Evolutionary conservation across 53 echinoderm and acorn worm genomes (phyloP).

Genomic region (Crossaster papposus): DNA sequence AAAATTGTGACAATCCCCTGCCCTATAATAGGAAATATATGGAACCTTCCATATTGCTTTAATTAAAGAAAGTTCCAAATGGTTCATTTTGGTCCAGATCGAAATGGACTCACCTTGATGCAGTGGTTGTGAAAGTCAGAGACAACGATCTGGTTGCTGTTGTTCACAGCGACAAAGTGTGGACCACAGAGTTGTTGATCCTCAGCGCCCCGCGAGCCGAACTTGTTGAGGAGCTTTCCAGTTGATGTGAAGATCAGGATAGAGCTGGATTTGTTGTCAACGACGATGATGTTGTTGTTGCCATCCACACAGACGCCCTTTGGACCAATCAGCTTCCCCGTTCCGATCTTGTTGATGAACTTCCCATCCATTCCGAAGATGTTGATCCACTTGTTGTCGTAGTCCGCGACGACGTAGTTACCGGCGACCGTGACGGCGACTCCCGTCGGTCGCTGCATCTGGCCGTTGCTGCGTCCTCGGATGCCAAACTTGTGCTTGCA

Average conservation of each 20-base stretch:
- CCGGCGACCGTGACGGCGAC: slow-evolving; percentile 82
- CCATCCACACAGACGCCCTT: slow-evolving; percentile 95
- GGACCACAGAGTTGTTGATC: slow-evolving; percentile 98
- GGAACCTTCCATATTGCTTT: too few species aligned
- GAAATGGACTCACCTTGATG: slow-evolving; percentile 75
- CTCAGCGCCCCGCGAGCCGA: slow-evolving; percentile 89
- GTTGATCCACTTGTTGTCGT: slow-evolving; percentile 97
- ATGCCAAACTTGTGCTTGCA: slow-evolving; percentile 87
- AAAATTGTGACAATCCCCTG: too few species aligned
- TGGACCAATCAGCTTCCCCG: slow-evolving; percentile 94
- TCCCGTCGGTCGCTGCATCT: slow-evolving; percentile 93
- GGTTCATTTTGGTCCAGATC: background rate
- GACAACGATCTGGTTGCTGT: slow-evolving; percentile 86
- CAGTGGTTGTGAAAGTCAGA: slow-evolving; percentile 99
- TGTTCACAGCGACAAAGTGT: slow-evolving; percentile 90
- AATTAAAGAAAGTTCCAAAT: background rate
- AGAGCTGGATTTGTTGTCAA: slow-evolving; percentile 93
- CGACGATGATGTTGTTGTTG: slow-evolving; percentile 95
- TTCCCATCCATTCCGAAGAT: slow-evolving; percentile 91
- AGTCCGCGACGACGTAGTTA: slow-evolving; percentile 90
- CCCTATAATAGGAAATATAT: too few species aligned
- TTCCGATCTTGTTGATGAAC: slow-evolving; percentile 89
- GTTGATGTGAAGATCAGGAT: slow-evolving; percentile 88
- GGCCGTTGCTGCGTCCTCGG: slow-evolving; percentile 86
- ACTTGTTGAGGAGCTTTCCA: slow-evolving; percentile 94